Base-by-base conservation (phyloP, 2,888 invertebrate species). In the Stenurella melanura region DNA sequence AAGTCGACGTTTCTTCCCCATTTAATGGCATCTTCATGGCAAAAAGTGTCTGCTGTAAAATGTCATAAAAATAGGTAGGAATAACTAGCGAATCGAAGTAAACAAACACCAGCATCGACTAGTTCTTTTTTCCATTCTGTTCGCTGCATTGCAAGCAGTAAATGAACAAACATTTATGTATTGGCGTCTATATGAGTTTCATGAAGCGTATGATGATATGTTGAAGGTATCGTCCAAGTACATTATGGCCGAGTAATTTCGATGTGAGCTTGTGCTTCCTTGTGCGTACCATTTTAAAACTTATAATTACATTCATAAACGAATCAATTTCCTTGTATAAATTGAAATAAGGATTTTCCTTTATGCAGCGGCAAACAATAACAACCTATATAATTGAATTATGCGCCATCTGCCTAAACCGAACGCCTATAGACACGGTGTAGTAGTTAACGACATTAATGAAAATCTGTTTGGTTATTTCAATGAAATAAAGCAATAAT, bases 401-500 rank as follows among this genome's bases (percentile, higher is more conserved):
- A 57, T 19, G 57, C 68, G 50, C 61, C 64, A 38, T 38, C 54
- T 73, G 56, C 21, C 58, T 60, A 38, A 69, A 68, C 67, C 74
- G 57, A 74, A 69, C 71, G 75, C 58, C 30, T 11, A 63, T 63
- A 30, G 63, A 26, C 26, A 15, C 63, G 38, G 34, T 18, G 64
- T 18, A 26, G 58, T 9, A 66, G 67, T 73, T 77, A 77, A 79
- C 72, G 71, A 63, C 74, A 58, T 57, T 71, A 75, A 74, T 74
- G 75, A 67, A 77, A 71, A 75, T 58, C 67, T 21, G 54, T 73
- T 69, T 73, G 72, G 70, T 38, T 61, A 61, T 76, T 67, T 60
- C 42, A 72, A 74, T 67, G 73, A 77, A 75, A 77, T 75, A 76
- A 77, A 75, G 77, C 73, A 78, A 79, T 79, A 79, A 80, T 76